Percentiles rank a stretch among this genome's conserved stretches.
These are phyloP conservation scores for Gymnarchus niloticus DNA, from an alignment of 2,113 vertebrate species.

Conservation along the genomic window DNA sequence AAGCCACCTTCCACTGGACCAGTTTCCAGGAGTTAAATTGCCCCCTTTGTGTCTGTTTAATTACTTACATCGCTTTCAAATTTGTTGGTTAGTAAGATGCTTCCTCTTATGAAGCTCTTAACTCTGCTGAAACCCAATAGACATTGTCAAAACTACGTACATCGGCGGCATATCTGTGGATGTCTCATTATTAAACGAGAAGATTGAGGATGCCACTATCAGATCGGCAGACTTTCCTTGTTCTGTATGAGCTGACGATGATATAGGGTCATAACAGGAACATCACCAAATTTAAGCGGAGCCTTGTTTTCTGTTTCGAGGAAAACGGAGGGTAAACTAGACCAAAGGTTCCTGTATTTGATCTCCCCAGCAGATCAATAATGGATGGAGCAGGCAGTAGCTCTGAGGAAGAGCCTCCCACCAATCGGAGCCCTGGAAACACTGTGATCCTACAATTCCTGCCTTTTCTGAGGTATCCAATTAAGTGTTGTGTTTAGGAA, in stretches of 20 bases:
- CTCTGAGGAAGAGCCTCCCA: conserved; percentile 38
- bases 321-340: conserved; percentile 24
- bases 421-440: conserved; percentile 45
- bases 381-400: conserved; percentile 59
- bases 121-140: background rate
- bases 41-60: background rate
- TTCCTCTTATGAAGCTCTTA: background rate
- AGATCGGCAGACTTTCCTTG: background rate
- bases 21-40: no score
- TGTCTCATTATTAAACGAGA: background rate
- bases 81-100: background rate
- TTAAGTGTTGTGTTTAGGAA: conserved; percentile 51
- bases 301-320: conserved; percentile 16
- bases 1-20: background rate
- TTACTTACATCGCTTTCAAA: background rate
- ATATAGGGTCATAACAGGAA: background rate
- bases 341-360: conserved; percentile 46
- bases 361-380: conserved; percentile 62
- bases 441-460: conserved; percentile 27
- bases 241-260: background rate
- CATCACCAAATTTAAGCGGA: background rate
- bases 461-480: conserved; percentile 48
- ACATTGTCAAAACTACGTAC: background rate
- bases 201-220: background rate
- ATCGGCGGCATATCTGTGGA: background rate